Percentiles rank a stretch among this genome's conserved stretches.
Evolutionary conservation across 2,113 vertebrate genomes (phyloP).

Genomic region (Paramormyrops kingsleyae): DNA sequence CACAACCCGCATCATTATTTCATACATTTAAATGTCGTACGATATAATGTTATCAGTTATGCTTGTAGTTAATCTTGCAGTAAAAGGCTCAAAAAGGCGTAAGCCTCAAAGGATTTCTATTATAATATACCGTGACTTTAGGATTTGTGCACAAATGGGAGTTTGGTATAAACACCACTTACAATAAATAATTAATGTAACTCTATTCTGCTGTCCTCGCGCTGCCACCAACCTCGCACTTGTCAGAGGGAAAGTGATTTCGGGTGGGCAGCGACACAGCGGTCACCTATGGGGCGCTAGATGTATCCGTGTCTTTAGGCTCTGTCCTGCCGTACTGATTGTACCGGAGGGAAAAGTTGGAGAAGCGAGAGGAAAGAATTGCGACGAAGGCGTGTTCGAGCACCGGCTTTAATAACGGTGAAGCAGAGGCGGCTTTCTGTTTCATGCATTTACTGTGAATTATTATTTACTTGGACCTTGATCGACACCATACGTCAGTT

Average conservation of each 20-base stretch:
- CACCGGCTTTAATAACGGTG: not conserved
- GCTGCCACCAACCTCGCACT: conserved; percentile 30
- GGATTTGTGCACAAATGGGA: conserved; percentile 15
- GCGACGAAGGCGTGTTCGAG: not conserved
- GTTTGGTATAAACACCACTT: conserved; percentile 42
- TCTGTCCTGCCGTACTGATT: not conserved
- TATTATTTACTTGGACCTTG: not conserved
- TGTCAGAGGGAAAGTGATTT: conserved; percentile 25
- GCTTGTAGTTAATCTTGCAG: not conserved
- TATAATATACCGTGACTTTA: not conserved
- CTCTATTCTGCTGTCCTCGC: conserved; percentile 42
- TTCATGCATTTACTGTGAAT: not conserved
- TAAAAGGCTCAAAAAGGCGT: not conserved
- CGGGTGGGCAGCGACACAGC: not conserved
- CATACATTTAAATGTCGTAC: not conserved
- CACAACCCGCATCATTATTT: not conserved
- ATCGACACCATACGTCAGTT: not conserved
- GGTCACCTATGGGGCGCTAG: not conserved
- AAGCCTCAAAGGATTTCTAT: not conserved
- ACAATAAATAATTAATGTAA: conserved; percentile 51
- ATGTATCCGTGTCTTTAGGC: not conserved
- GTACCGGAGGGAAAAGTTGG: not conserved
- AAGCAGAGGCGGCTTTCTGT: not conserved
- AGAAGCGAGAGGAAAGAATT: not conserved
- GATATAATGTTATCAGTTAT: not conserved